Conservation (phyloP, 1,140 invertebrate genomes). For the Orchestia grillus region DNA sequence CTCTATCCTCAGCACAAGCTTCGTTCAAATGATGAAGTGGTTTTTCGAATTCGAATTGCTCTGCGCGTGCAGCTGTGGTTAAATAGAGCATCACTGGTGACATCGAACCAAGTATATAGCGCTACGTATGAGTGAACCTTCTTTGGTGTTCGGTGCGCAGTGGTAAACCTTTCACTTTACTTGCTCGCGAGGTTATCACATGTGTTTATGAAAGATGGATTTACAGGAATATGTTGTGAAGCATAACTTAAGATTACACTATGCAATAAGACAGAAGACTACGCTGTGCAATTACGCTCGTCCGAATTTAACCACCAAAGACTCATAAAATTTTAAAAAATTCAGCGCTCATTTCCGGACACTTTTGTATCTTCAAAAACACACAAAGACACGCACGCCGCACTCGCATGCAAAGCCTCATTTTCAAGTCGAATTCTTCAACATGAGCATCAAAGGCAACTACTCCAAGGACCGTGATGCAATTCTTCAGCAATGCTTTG, state of each 20-base stretch:
- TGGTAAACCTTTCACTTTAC: too few species aligned
- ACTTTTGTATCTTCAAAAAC: neutral
- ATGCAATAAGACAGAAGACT: too few species aligned
- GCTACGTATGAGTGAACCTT: too few species aligned
- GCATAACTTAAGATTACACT: too few species aligned
- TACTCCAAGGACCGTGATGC: neutral
- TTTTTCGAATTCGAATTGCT: neutral
- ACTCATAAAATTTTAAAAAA: neutral
- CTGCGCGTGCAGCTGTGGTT: neutral
- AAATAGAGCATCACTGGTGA: neutral
- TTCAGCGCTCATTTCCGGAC: neutral
- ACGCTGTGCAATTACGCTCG: too few species aligned
- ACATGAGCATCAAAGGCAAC: constrained; percentile 2
- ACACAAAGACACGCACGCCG: neutral
- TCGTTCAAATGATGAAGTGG: neutral
- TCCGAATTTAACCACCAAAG: too few species aligned
- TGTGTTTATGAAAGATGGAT: too few species aligned
- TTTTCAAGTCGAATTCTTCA: constrained; percentile 1
- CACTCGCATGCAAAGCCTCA: neutral
- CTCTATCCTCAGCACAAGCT: neutral
- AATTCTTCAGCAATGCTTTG: constrained; percentile 33
- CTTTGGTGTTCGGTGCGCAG: too few species aligned
- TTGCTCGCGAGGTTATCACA: too few species aligned
- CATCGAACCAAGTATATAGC: neutral
- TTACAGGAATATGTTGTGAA: too few species aligned